Evolutionary conservation across 2,888 invertebrate species (phyloP).

Genomic region (Zaprionus obscuricornis): DNA sequence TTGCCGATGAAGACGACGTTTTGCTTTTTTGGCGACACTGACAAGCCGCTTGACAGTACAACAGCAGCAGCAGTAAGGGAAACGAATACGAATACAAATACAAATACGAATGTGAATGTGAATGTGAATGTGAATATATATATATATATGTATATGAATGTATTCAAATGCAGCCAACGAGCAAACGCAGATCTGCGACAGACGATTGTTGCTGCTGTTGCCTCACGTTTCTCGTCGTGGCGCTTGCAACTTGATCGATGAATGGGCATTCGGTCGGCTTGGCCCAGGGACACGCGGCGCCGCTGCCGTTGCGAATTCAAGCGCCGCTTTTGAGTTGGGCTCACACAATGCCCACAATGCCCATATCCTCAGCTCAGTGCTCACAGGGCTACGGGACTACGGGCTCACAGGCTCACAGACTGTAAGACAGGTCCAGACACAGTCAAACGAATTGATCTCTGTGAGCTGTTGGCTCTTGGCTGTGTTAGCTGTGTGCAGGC

Average conservation of each 20-base stretch:
- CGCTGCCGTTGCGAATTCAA: slow-evolving; percentile 77
- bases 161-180: slow-evolving; percentile 66
- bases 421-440: slow-evolving; percentile 30
- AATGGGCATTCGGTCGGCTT: slow-evolving; percentile 63
- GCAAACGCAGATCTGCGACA: slow-evolving; percentile 53
- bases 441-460: slow-evolving; percentile 11
- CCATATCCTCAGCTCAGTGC: too few relatives aligned
- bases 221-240: slow-evolving; percentile 74
- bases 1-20: slow-evolving; percentile 75
- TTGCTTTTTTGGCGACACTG: slow-evolving; percentile 77
- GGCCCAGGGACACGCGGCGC: slow-evolving; percentile 58
- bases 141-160: slow-evolving; percentile 49
- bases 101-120: slow-evolving; percentile 4
- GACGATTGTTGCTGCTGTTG: slow-evolving; percentile 49
- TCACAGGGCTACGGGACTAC: too few relatives aligned
- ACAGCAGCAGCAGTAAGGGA: slow-evolving; percentile 7
- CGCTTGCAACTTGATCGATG: slow-evolving; percentile 77
- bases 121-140: slow-evolving; percentile 37
- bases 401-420: background rate
- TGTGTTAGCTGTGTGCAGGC: too few relatives aligned
- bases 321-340: slow-evolving; percentile 74
- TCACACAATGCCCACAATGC: slow-evolving; percentile 58
- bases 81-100: background rate
- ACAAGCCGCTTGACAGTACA: slow-evolving; percentile 63
- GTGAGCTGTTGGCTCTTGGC: too few relatives aligned